Conservation (phyloP, 2,797 vertebrate species). For the Diglossa cyanea region DNA sequence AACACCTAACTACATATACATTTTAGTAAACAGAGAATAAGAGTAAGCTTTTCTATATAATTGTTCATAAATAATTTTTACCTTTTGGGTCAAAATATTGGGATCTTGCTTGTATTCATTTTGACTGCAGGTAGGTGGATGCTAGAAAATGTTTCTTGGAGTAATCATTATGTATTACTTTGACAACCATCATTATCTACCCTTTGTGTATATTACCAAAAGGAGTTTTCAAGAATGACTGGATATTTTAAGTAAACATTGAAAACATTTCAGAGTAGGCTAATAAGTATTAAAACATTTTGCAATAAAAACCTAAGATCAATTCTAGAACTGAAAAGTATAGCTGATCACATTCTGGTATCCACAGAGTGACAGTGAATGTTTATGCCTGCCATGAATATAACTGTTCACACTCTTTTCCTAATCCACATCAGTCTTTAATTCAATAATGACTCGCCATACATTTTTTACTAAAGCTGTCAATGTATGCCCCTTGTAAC, state of each 20-base stretch:
- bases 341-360: neutral
- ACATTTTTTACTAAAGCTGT: neutral
- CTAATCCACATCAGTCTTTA: neutral
- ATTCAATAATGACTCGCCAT: neutral
- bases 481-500: neutral
- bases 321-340: neutral
- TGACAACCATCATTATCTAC: slow-evolving; percentile 7
- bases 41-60: neutral
- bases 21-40: neutral
- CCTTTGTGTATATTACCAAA: neutral
- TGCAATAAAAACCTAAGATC: neutral
- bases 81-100: slow-evolving; percentile 42
- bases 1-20: neutral
- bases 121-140: slow-evolving; percentile 24
- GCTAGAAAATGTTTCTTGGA: slow-evolving; percentile 1
- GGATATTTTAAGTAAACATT: neutral
- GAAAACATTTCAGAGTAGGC: neutral
- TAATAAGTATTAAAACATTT: neutral
- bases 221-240: slow-evolving; percentile 8
- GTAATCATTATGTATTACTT: slow-evolving; percentile 13
- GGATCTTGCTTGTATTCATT: slow-evolving; percentile 2
- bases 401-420: neutral
- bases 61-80: neutral
- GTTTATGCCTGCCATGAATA: neutral
- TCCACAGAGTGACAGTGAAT: neutral